phyloP scores from a whole-genome alignment of 1,140 invertebrate genomes.

The Samia ricini region DNA sequence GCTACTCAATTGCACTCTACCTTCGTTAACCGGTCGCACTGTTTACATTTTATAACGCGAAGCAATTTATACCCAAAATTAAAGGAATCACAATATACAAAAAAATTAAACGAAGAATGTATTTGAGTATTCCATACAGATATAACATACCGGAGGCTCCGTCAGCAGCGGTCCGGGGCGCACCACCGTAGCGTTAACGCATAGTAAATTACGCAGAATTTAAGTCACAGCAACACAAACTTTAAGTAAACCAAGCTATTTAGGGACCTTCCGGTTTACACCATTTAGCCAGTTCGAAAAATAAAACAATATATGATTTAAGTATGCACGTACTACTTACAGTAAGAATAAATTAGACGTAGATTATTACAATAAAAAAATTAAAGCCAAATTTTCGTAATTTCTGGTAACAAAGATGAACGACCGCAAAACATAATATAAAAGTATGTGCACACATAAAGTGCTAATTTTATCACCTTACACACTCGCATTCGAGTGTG shows the following conservation, averaged over 20 bases:
- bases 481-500: conserved; percentile 22
- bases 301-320: too few relatives aligned
- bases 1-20: background rate
- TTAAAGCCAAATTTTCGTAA: background rate
- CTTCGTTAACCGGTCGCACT: background rate
- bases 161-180: too few relatives aligned
- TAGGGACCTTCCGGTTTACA: too few relatives aligned
- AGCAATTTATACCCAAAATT: background rate
- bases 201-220: too few relatives aligned
- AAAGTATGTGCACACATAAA: conserved; percentile 31
- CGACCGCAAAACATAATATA: conserved; percentile 42
- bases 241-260: too few relatives aligned
- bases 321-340: too few relatives aligned
- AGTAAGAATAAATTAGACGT: too few relatives aligned
- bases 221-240: too few relatives aligned
- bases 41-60: background rate
- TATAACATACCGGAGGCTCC: too few relatives aligned
- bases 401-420: conserved; percentile 27
- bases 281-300: too few relatives aligned
- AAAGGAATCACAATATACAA: background rate
- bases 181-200: too few relatives aligned
- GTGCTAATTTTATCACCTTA: conserved; percentile 60
- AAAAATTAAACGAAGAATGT: background rate
- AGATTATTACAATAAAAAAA: too few relatives aligned
- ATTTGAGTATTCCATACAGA: background rate